Base-by-base conservation (phyloP, 2,113 vertebrate species). In the Saccopteryx bilineata region DNA sequence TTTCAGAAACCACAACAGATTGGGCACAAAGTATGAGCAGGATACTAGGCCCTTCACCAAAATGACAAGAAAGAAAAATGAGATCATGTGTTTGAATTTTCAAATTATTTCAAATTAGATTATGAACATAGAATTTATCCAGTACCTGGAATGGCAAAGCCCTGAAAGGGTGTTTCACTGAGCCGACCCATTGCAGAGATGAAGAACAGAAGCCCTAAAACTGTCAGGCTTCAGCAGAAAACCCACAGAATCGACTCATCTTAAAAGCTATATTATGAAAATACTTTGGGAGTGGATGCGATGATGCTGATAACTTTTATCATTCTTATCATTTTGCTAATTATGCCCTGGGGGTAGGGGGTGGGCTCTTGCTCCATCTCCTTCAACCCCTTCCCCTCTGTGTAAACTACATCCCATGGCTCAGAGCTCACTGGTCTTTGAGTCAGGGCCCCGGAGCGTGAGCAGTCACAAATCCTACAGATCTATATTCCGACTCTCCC, bases 401-500 rank as follows among this genome's bases (percentile, higher is more conserved):
- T 69, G 18, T 4, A 90, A 87, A 81, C 66, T 17, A 46, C 7
- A n/a, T 78, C 31, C 15, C 8, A 33, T n/a, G n/a, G 15, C 31
- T 78, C 28, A 84, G 63, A 69, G 46, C 21, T 87, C 50, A 74
- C 24, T 14, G 28, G 54, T 83, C 23, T 96, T 92, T 54, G 2
- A 33, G 72, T n/a, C 28, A 78, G 80, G 69, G 81, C 52, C 79
- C 48, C 11, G 5, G 2, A 68, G 9, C 26, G 92, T 54, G 31
- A 54, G 21, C 61, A 39, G 0, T 76, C 88, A 21, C 2, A 92
- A 92, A 33, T 48, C 80, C 78, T 2, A 0, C 0, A 60, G 75
- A 85, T 50, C 63, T 76, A 80, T 65, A 83, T 72, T 97, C 92
- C 87, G 56, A 72, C 82, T 86, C 84, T 84, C 39, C 83, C 15